Evolutionary conservation across 2,113 vertebrate genomes (phyloP).

Genomic region (Sebastes schlegelii): DNA sequence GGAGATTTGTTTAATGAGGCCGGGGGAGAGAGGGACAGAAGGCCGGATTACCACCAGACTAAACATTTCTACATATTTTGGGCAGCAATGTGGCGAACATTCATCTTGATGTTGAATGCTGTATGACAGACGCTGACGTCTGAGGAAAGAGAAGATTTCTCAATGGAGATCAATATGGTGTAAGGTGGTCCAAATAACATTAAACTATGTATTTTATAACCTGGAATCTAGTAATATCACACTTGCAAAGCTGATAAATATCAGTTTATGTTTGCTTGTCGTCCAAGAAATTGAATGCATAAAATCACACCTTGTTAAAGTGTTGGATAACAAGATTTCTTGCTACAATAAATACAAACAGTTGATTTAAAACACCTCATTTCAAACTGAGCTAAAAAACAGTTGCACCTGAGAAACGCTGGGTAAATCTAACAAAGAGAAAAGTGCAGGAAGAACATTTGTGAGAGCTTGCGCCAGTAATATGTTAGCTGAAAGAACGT

Average conservation of each 20-base stretch:
- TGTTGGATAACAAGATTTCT: background rate
- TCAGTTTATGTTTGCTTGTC: background rate
- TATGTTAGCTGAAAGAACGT: too few species aligned
- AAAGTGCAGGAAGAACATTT: too few species aligned
- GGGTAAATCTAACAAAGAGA: background rate
- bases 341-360: background rate
- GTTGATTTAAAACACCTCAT: background rate
- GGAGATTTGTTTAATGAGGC: slow-evolving; percentile 71
- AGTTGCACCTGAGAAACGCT: background rate
- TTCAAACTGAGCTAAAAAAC: background rate
- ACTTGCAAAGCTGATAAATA: background rate
- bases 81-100: slow-evolving; percentile 48
- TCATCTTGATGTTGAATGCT: slow-evolving; percentile 10
- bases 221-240: background rate
- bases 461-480: too few species aligned
- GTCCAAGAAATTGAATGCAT: background rate
- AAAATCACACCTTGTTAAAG: background rate
- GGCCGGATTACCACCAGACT: slow-evolving; percentile 69
- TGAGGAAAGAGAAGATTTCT: background rate
- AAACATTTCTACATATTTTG: slow-evolving; percentile 65
- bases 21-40: slow-evolving; percentile 26
- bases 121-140: background rate
- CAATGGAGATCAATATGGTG: background rate
- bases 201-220: background rate
- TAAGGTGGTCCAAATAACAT: background rate